A percentile compares a stretch with the other conserved stretches of the same genome.
Evolutionary conservation across 92 coral and sea anemone genomes (phyloP).

Genomic region (Hydrozoanthus gracilis): DNA sequence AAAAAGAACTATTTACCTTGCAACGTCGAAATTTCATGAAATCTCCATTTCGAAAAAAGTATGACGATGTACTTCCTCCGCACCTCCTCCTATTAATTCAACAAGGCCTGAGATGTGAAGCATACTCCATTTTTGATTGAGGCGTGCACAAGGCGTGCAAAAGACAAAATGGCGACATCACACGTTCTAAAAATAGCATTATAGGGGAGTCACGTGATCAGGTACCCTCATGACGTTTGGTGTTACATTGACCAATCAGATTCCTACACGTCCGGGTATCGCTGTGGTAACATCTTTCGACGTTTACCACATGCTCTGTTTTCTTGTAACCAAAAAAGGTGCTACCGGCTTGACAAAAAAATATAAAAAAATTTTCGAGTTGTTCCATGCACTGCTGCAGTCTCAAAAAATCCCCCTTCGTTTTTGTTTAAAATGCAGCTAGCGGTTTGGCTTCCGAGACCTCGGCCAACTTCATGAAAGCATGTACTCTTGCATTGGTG

Average conservation of each 20-base stretch:
- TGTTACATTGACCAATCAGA: slow-evolving; percentile 29
- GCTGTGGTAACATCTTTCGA: background rate
- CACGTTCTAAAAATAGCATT: slow-evolving; percentile 68
- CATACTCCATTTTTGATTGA: background rate
- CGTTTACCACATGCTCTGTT: slow-evolving; percentile 12
- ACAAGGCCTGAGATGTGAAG: slow-evolving; percentile 12
- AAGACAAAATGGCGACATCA: slow-evolving; percentile 10
- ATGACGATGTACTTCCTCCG: slow-evolving; percentile 32
- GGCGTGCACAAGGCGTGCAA: slow-evolving; percentile 23
- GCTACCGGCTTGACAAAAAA: too few species aligned
- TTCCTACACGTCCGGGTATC: background rate
- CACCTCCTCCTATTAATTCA: slow-evolving; percentile 22
- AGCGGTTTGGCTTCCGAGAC: too few species aligned
- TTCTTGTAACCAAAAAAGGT: background rate
- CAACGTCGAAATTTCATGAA: slow-evolving; percentile 7
- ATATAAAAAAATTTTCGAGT: too few species aligned
- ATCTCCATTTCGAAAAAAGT: slow-evolving; percentile 21
- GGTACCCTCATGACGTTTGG: background rate
- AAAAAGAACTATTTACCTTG: slow-evolving; percentile 22
- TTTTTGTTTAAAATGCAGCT: too few species aligned
- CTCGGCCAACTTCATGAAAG: too few species aligned
- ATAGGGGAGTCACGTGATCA: slow-evolving; percentile 60
- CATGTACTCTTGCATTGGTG: too few species aligned
- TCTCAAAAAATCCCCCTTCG: too few species aligned
- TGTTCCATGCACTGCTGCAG: too few species aligned